phyloP scores from a whole-genome alignment of 2,113 vertebrate species.

The Bungarus multicinctus region DNA sequence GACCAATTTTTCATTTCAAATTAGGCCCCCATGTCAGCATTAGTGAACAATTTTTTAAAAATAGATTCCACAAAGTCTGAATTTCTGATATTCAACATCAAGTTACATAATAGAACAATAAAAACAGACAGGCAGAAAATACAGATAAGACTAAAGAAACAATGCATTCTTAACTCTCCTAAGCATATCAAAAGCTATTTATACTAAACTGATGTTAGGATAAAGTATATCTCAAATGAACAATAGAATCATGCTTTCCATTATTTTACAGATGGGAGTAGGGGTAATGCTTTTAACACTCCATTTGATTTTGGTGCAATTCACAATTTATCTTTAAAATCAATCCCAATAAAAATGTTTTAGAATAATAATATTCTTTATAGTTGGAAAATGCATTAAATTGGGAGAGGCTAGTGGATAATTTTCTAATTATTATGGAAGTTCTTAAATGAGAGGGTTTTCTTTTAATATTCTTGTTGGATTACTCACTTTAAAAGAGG shows the following conservation, averaged over 20 bases:
- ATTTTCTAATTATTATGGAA: not conserved
- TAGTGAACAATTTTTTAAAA: not conserved
- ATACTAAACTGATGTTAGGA: not conserved
- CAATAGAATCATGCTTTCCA: not conserved
- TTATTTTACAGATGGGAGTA: not conserved
- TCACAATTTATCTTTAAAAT: not conserved
- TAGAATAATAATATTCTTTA: not conserved
- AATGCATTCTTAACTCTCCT: not conserved
- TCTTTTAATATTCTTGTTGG: not conserved
- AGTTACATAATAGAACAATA: conserved; percentile 9
- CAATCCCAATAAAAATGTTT: not conserved
- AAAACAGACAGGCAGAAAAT: not conserved
- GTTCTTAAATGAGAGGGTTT: not conserved
- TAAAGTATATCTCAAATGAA: not conserved
- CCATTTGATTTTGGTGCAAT: not conserved
- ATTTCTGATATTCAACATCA: not conserved
- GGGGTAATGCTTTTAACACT: not conserved
- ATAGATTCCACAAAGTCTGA: not conserved
- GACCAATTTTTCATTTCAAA: conserved; percentile 42
- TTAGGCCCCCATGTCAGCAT: conserved; percentile 19
- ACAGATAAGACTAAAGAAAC: conserved; percentile 1
- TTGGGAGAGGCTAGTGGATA: not conserved
- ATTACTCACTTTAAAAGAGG: not conserved
- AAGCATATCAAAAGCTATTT: not conserved
- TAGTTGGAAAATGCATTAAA: not conserved